phyloP scores from a whole-genome alignment of 53 echinoderm and acorn worm species.

The Mesocentrotus franciscanus region DNA sequence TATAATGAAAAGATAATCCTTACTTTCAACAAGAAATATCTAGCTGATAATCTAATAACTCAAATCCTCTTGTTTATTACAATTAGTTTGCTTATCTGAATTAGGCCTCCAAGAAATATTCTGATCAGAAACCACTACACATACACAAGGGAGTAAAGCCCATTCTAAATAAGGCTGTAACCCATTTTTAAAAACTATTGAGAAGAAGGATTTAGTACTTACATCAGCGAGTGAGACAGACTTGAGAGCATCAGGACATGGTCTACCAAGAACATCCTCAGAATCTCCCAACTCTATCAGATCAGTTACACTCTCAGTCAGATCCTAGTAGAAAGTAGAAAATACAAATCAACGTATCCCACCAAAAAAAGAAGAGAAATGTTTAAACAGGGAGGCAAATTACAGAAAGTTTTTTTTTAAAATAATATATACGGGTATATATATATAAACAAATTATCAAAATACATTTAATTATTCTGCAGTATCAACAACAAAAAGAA shows the following conservation, averaged over 20 bases:
- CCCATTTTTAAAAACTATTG: neutral
- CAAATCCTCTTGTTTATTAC: no score
- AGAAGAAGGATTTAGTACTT: conserved; percentile 26
- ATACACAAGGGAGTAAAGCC: no score
- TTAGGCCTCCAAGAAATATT: no score
- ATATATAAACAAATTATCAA: neutral
- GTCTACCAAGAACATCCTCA: conserved; percentile 75
- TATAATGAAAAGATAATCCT: no score
- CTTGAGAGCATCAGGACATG: conserved; percentile 84
- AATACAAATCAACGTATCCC: neutral
- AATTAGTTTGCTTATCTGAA: no score
- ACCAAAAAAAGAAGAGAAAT: no score
- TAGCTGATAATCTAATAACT: no score
- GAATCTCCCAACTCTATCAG: conserved; percentile 86
- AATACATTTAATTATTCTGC: neutral
- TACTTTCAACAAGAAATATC: no score
- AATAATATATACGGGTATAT: no score
- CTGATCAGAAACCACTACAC: no score
- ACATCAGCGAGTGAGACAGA: conserved; percentile 80
- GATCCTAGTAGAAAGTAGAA: conserved; percentile 59
- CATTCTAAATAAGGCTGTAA: neutral
- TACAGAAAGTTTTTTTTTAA: no score
- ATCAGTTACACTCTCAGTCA: conserved; percentile 63
- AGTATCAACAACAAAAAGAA: neutral
- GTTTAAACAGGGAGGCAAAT: no score